These are phyloP conservation scores for Corapipo altera DNA, from an alignment of 2,113 vertebrate genomes.

Conservation along the genomic window DNA sequence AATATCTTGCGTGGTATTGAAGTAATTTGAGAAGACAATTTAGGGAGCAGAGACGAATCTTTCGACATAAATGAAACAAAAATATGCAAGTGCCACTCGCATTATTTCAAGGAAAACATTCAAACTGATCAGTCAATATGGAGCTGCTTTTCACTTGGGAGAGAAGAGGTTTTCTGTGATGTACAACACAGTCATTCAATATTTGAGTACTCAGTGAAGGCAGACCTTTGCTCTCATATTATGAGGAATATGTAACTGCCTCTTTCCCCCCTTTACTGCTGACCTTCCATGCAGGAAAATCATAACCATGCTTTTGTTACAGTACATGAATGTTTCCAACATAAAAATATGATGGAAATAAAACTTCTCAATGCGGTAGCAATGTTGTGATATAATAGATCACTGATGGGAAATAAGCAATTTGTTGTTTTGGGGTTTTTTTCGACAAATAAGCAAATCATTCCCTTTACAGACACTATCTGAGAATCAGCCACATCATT, in stretches of 20 bases:
- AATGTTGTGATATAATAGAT: neutral
- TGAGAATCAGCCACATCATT: neutral
- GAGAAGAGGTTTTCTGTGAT: neutral
- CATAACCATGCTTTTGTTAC: neutral
- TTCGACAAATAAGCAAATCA: neutral
- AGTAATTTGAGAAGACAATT: constrained; percentile 20
- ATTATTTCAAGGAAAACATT: neutral
- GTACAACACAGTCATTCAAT: neutral
- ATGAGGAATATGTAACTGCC: neutral
- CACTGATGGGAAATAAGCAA: neutral
- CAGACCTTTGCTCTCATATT: neutral
- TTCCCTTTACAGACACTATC: neutral
- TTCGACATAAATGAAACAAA: neutral
- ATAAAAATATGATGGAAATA: neutral
- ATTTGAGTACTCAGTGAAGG: neutral
- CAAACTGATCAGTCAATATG: neutral
- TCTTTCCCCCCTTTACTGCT: neutral
- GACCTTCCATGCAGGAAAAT: neutral
- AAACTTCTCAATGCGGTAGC: neutral
- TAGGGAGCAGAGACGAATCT: neutral
- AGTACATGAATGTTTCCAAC: neutral
- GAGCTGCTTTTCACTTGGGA: neutral
- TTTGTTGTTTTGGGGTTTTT: neutral
- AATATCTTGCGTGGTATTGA: neutral
- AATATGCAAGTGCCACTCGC: neutral